Evolutionary conservation across 2,797 vertebrate genomes (phyloP), one percentile per base, ranked within the genome.

Genomic region (Smutsia temminckii): DNA sequence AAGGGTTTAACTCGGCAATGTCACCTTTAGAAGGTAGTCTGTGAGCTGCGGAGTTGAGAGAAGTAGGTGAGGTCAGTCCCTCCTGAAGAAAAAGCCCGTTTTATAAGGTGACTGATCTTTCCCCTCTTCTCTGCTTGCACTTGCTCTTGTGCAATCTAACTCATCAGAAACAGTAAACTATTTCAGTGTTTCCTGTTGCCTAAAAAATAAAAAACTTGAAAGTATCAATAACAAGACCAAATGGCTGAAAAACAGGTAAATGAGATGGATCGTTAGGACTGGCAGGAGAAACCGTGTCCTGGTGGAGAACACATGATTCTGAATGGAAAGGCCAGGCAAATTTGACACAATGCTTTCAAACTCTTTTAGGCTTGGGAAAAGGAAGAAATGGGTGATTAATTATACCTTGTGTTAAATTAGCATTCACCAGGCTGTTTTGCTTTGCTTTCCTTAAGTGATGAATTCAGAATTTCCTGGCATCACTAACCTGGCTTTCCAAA

Each of bases 31-130:
- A 96, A 96, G 87, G 84, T 46, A 71, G 3, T 87, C 90, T 87
- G 75, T 63, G 96, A 91, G 95, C 96, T 97, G 91, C 91, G 85
- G 84, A 51, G 46, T 29, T 77, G 18, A 66, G 63, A 88, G 79
- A 81, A 34, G 20, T 64, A 55, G 53, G 14, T 5, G 71, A 68
- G 63, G 21, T 29, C 9, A 29, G 81, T 1, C 57, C 90, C 78
- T 88, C 51, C 89, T 89, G 49, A 96, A 89, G 93, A 95, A 95
- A 97, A 96, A 77, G 61, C 57, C 80, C 96, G 27, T 97, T 25
- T 64, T 59, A 66, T n/a, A 34, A 95, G 21, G 49, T 63, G 69
- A 94, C 80, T 85, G 7, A 18, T 46, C 40, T 77, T 64, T 93
- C 37, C 88, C 59, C 71, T 83, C 80, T 97, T 92, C 89, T 92